Evolutionary conservation across 2,888 invertebrate genomes (phyloP).

Genomic region (Tenthredo notha): DNA sequence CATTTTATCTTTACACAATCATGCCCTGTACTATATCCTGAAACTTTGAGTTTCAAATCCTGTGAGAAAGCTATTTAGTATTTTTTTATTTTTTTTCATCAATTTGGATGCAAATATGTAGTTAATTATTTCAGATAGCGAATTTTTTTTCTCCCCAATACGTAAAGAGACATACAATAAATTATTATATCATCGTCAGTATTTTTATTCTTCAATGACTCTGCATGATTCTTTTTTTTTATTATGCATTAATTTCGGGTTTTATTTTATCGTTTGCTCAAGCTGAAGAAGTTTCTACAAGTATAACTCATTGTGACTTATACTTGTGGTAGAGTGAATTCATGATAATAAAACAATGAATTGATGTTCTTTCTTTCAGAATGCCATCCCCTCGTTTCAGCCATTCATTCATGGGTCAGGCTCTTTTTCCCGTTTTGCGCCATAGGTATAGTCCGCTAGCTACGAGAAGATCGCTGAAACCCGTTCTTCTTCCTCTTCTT

Average conservation of each 20-base stretch:
- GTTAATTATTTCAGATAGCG: not conserved
- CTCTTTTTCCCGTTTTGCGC: constrained; percentile 78
- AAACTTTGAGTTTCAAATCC: no score
- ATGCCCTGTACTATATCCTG: no score
- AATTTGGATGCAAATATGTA: no score
- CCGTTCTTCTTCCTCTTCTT: constrained; percentile 47
- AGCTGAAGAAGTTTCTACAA: not conserved
- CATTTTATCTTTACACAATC: no score
- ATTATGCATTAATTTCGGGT: not conserved
- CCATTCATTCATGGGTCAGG: constrained; percentile 78
- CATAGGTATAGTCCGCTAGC: constrained; percentile 74
- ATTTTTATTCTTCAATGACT: not conserved
- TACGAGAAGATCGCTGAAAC: constrained; percentile 66
- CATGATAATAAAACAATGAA: constrained; percentile 69
- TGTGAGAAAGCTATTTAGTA: no score
- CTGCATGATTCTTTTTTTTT: constrained; percentile 1
- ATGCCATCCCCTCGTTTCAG: constrained; percentile 77
- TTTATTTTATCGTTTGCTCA: constrained; percentile 23
- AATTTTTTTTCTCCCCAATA: not conserved
- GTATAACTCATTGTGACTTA: not conserved
- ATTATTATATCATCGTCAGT: not conserved
- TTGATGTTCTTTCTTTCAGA: constrained; percentile 77
- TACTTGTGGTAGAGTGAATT: constrained; percentile 24
- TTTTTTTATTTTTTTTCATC: no score
- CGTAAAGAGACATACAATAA: not conserved